A percentile compares a stretch with the other conserved stretches of the same genome.
Evolutionary conservation across 2,113 vertebrate genomes (phyloP).

Genomic region (Protomyctophum bolini): DNA sequence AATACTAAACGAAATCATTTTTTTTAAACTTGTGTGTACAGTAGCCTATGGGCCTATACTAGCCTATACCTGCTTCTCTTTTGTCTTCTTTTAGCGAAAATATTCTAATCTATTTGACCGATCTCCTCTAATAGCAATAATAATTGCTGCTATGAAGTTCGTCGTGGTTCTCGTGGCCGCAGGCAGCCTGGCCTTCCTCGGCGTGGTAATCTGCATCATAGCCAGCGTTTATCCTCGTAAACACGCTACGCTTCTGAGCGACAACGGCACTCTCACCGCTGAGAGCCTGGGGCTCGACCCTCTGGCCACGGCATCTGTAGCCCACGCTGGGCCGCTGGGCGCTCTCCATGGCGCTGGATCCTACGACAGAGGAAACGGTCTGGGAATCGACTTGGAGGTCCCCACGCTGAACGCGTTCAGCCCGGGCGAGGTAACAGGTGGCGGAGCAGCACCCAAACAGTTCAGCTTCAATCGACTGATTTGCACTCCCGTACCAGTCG

Average conservation of each 20-base stretch:
- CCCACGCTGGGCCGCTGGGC: slow-evolving; percentile 80
- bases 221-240: slow-evolving; percentile 91
- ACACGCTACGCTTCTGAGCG: slow-evolving; percentile 69
- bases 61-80: no score
- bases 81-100: neutral
- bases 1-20: no score
- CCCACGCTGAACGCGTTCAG: slow-evolving; percentile 76
- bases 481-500: slow-evolving; percentile 86
- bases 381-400: slow-evolving; percentile 70
- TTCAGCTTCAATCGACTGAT: slow-evolving; percentile 88
- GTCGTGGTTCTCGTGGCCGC: slow-evolving; percentile 91
- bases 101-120: neutral
- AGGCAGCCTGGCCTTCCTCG: slow-evolving; percentile 92
- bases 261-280: slow-evolving; percentile 78
- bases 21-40: no score
- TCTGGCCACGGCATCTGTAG: slow-evolving; percentile 63
- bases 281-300: slow-evolving; percentile 68
- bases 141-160: slow-evolving; percentile 88
- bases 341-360: slow-evolving; percentile 84
- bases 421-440: slow-evolving; percentile 62
- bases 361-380: slow-evolving; percentile 61
- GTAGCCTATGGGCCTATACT: no score
- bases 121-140: slow-evolving; percentile 10
- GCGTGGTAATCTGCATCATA: slow-evolving; percentile 94
- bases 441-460: slow-evolving; percentile 59